Conservation (phyloP, 2,888 invertebrate species). For the Tuberolachnus salignus region DNA sequence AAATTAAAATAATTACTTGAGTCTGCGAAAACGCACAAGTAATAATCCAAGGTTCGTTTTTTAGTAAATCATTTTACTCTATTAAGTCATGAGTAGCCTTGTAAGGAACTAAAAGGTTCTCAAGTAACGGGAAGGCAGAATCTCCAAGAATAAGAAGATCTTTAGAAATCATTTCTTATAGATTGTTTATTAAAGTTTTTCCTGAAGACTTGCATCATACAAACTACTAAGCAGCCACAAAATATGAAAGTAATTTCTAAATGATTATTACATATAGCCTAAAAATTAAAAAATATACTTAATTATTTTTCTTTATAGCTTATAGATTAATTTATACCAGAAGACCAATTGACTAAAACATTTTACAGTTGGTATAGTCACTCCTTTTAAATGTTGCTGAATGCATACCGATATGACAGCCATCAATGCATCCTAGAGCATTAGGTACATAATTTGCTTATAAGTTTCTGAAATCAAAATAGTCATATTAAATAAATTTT, state of each 20-base stretch:
- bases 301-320: background rate
- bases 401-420: conserved; percentile 1
- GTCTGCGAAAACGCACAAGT: conserved; percentile 8
- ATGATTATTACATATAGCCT: conserved; percentile 1
- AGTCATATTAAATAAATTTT: background rate
- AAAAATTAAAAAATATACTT: background rate
- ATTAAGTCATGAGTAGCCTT: conserved; percentile 1
- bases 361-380: conserved; percentile 13
- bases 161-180: conserved; percentile 11
- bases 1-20: conserved; percentile 11
- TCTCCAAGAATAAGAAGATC: conserved; percentile 8
- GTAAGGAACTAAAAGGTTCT: background rate
- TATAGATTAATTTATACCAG: conserved; percentile 3
- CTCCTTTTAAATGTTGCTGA: background rate
- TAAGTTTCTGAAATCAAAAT: conserved; percentile 11
- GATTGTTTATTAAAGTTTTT: conserved; percentile 4
- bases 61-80: conserved; percentile 2
- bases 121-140: conserved; percentile 5
- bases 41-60: background rate
- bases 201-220: background rate
- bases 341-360: background rate
- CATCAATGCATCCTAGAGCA: background rate
- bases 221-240: background rate
- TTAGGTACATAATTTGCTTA: background rate
- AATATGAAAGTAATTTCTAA: background rate